Conservation (phyloP, 1,140 invertebrate genomes). For the Aphaenogaster floridana region DNA sequence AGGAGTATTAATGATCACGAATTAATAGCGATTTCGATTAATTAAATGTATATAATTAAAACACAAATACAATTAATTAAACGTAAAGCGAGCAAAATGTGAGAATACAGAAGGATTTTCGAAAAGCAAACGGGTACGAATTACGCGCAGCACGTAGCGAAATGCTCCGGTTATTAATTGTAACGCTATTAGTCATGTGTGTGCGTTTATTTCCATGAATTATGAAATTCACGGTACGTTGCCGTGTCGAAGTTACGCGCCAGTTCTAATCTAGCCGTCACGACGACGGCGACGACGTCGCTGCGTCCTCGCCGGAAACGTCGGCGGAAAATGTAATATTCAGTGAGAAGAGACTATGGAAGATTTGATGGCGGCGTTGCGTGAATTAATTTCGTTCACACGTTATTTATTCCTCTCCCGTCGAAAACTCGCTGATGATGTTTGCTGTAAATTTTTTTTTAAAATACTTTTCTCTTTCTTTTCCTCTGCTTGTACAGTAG, state of each 20-base stretch:
- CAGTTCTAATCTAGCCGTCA: conserved; percentile 52
- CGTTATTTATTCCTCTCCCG: conserved; percentile 22
- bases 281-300: conserved; percentile 37
- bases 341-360: conserved; percentile 13
- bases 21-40: not conserved
- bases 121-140: conserved; percentile 4
- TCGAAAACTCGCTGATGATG: conserved; percentile 14
- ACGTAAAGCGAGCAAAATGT: not conserved
- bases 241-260: conserved; percentile 43
- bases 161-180: conserved; percentile 55
- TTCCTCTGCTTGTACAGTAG: not conserved
- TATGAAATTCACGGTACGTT: conserved; percentile 57
- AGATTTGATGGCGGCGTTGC: conserved; percentile 32
- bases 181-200: conserved; percentile 43
- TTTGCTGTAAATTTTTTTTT: not conserved
- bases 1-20: not conserved
- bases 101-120: not conserved
- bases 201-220: conserved; percentile 55
- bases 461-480: not conserved
- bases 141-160: not conserved
- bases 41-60: not conserved
- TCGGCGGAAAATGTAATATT: conserved; percentile 58
- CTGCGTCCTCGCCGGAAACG: conserved; percentile 14
- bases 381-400: conserved; percentile 49
- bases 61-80: not conserved